Base-by-base conservation (phyloP, 2,113 vertebrate genomes). In the Hucho hucho region DNA sequence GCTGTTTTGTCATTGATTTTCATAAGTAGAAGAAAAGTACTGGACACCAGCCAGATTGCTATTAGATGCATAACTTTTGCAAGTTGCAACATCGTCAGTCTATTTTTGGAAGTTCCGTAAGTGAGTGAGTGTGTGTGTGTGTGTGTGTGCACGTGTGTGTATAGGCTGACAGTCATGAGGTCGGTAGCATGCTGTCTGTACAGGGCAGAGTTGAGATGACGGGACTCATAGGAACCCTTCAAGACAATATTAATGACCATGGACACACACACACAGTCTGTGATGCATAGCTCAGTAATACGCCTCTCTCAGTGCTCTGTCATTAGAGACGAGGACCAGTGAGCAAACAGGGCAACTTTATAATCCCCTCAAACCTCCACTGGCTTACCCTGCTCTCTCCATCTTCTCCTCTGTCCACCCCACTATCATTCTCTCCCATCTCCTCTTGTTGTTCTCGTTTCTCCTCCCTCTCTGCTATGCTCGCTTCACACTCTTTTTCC, bases 1-100 rank as follows among this genome's bases (percentile, higher is more conserved):
- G 72, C 84, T 85, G 84, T 90, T 89, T 88, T 84, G 85, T 84
- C 84, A 85, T 89, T 86, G 90, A 87, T 84, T 90, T 87, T 84
- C 79, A 89, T 83, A 85, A 86, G 86, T 76, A 75, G 76, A 89
- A 87, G 90, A 81, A 75, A 78, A 87, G 66, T 87, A 72, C 56
- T 88, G 88, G 88, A 83, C 1, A 28, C 67, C 12, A 63, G 84
- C 87, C 88, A 88, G 72, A 67, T 76, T 49, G 78, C 14, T 64
- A 64, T 12, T 24, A 46, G 63, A 64, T 24, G n/a, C 58, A 59
- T 16, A 16, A 16, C 47, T 49, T 49, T 49, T 14, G n/a, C 20
- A 24, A 24, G n/a, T n/a, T 63, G 20, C 59, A 6, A 24, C 59
- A 22, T 63, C 22, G 20, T 63, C 20, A 22, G 59, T 7, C 20